Percentiles rank a stretch among this genome's conserved stretches.
Conservation (phyloP, 2,888 invertebrate genomes). For the Caenorhabditis becei region DNA sequence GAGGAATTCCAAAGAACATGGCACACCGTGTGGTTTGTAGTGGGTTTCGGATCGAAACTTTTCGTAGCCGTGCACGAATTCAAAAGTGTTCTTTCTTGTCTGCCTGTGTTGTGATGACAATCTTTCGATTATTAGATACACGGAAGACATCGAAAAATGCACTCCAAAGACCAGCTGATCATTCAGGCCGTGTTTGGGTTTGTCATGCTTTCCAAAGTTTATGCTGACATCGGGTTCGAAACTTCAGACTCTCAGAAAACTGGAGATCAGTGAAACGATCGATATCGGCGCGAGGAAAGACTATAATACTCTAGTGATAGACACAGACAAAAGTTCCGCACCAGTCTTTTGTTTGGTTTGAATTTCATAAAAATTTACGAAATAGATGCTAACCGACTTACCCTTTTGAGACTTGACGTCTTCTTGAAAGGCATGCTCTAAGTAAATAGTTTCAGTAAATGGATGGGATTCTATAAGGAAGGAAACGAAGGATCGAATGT, state of each 20-base stretch:
- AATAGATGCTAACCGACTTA: background rate
- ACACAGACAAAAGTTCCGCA: conserved; percentile 6
- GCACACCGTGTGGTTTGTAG: conserved; percentile 12
- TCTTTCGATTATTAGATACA: too few species aligned
- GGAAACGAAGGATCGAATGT: background rate
- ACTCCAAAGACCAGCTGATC: background rate
- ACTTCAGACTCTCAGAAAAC: background rate
- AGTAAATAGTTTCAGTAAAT: background rate
- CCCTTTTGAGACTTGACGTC: conserved; percentile 5
- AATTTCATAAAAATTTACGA: background rate
- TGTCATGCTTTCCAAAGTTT: background rate
- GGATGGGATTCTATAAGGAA: background rate
- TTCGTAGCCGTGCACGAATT: background rate
- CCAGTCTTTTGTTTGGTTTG: conserved; percentile 11
- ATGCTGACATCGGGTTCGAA: background rate
- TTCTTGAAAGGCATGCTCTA: conserved; percentile 17
- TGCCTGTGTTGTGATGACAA: background rate
- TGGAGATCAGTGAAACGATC: conserved; percentile 7
- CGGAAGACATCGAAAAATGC: background rate
- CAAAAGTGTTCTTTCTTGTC: too few species aligned
- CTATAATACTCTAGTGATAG: conserved; percentile 26
- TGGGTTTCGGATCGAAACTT: background rate
- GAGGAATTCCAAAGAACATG: conserved; percentile 23
- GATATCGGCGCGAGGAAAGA: conserved; percentile 9
- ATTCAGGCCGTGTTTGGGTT: background rate